phyloP scores from a whole-genome alignment of 2,113 vertebrate species.

The Halichoerus grypus region DNA sequence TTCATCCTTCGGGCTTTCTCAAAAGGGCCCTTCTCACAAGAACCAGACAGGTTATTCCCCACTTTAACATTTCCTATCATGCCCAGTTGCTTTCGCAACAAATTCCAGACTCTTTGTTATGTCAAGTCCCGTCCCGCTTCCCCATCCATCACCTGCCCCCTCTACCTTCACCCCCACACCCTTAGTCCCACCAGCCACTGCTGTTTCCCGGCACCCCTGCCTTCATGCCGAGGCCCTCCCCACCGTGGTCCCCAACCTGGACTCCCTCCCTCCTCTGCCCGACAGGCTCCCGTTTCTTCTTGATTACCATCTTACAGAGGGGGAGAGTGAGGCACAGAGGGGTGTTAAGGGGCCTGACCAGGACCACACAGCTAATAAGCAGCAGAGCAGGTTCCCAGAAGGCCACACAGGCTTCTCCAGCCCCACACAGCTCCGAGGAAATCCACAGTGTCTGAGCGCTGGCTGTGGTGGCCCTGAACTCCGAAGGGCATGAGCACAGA shows the following conservation, averaged over 20 bases:
- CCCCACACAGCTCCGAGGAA: background rate
- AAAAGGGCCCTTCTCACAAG: background rate
- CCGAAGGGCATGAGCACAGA: fast-evolving
- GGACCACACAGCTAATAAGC: background rate
- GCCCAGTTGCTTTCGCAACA: background rate
- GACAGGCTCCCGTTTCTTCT: background rate
- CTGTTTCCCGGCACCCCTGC: background rate
- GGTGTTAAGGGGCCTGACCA: background rate
- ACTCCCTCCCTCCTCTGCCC: background rate
- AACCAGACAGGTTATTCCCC: background rate
- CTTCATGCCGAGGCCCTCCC: background rate
- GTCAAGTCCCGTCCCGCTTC: background rate
- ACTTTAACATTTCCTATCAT: background rate
- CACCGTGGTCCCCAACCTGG: background rate
- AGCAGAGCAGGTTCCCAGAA: background rate
- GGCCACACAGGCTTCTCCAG: background rate
- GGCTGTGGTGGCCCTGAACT: background rate
- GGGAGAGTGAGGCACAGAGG: background rate
- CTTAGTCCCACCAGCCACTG: background rate
- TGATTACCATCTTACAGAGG: background rate
- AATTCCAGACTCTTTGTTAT: background rate
- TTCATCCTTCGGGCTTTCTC: background rate
- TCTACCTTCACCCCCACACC: too few species aligned
- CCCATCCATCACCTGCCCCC: background rate
- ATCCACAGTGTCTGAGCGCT: background rate